Conservation (phyloP, 2,113 vertebrate genomes). For the Origma solitaria region DNA sequence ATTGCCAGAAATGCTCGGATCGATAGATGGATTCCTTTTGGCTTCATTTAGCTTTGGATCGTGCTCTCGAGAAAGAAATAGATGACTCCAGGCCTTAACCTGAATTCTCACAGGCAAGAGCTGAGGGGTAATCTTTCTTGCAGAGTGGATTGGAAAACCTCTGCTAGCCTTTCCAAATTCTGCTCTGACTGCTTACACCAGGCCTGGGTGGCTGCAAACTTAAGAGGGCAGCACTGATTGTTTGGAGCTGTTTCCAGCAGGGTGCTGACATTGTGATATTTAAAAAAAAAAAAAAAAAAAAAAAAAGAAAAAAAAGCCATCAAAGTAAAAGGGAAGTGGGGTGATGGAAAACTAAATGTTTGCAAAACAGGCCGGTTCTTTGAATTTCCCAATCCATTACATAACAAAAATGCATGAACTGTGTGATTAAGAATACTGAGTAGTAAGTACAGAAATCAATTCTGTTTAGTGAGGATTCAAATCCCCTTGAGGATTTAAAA, state of each 20-base stretch:
- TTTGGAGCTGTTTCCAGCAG: background rate
- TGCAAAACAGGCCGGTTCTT: background rate
- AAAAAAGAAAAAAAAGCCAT: background rate
- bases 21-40: background rate
- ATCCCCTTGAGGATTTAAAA: conserved; percentile 59
- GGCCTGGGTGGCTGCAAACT: background rate
- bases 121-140: conserved; percentile 10
- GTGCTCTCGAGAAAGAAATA: background rate
- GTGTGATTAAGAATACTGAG: conserved; percentile 43
- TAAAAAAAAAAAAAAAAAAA: background rate
- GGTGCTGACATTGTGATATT: background rate
- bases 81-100: background rate
- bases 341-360: background rate
- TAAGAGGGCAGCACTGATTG: background rate
- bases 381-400: conserved; percentile 33
- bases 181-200: background rate
- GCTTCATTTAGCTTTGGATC: conserved; percentile 7
- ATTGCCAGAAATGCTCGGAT: background rate
- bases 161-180: background rate
- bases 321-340: background rate
- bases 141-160: conserved; percentile 23
- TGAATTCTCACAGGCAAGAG: background rate
- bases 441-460: conserved; percentile 52
- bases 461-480: conserved; percentile 64
- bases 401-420: conserved; percentile 32